phyloP scores from a whole-genome alignment of 2,797 vertebrate genomes.

The Gobio occitaniae region DNA sequence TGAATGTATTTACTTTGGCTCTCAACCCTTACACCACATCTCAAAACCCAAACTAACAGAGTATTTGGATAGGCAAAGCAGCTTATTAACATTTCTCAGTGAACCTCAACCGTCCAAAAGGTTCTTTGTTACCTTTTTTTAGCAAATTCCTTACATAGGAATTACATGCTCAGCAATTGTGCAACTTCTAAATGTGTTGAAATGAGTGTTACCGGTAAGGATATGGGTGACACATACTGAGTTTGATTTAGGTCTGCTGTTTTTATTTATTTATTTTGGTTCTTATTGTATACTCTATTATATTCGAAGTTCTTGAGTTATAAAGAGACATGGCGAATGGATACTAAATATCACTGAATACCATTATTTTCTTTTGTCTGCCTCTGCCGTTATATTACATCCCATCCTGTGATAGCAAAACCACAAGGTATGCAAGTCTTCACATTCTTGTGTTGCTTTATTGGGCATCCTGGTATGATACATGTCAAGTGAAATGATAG shows the following conservation, averaged over 20 bases:
- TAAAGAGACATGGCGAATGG: neutral
- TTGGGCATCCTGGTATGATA: slow-evolving; percentile 63
- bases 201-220: neutral
- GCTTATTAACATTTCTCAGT: slow-evolving; percentile 60
- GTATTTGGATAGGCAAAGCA: slow-evolving; percentile 64
- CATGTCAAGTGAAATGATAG: slow-evolving; percentile 58
- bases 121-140: slow-evolving; percentile 30
- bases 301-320: neutral
- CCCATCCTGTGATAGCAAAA: slow-evolving; percentile 68
- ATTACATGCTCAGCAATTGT: slow-evolving; percentile 1
- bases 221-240: neutral
- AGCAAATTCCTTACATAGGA: slow-evolving; percentile 3
- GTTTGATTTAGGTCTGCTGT: neutral
- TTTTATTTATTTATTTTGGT: neutral
- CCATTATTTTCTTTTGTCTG: neutral
- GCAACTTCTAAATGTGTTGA: neutral
- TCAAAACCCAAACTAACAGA: slow-evolving; percentile 66
- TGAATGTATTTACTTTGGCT: slow-evolving; percentile 73
- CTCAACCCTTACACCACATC: slow-evolving; percentile 59
- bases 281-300: neutral
- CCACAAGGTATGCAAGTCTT: slow-evolving; percentile 66
- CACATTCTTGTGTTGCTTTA: slow-evolving; percentile 74
- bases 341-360: slow-evolving; percentile 1
- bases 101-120: slow-evolving; percentile 58
- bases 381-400: slow-evolving; percentile 19